phyloP scores from a whole-genome alignment of 2,113 vertebrate genomes.

The Mixornis gularis region DNA sequence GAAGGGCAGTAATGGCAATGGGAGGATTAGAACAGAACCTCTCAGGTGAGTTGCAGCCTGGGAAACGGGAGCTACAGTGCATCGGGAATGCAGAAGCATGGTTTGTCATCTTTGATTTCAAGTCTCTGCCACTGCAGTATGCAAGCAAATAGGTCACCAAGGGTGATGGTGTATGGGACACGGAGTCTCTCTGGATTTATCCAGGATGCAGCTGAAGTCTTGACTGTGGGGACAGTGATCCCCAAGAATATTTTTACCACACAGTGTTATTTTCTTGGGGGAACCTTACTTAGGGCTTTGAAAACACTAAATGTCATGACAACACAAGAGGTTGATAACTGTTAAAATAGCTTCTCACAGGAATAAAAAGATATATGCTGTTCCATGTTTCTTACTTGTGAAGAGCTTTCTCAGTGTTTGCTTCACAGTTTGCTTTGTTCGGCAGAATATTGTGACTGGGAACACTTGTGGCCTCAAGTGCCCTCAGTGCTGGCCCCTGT shows the following conservation, averaged over 20 bases:
- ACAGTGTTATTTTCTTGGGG: neutral
- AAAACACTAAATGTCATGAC: neutral
- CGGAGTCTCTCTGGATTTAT: neutral
- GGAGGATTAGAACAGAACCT: neutral
- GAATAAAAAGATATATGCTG: no score
- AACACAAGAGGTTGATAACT: no score
- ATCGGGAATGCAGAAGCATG: accelerated
- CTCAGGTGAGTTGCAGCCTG: neutral
- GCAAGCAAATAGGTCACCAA: neutral
- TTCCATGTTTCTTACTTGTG: no score
- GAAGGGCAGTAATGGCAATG: neutral
- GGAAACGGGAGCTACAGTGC: accelerated
- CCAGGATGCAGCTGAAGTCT: neutral
- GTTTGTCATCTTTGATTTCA: neutral
- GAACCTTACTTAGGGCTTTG: neutral
- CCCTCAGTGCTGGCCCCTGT: accelerated
- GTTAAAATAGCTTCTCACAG: no score
- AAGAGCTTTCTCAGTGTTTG: no score
- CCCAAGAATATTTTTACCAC: accelerated
- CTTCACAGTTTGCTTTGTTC: neutral
- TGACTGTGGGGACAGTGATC: neutral
- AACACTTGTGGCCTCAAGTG: neutral
- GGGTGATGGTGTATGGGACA: neutral
- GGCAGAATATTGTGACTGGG: neutral
- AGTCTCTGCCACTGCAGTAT: no score